A percentile compares a stretch with the other conserved stretches of the same genome.
Evolutionary conservation across 2,113 vertebrate genomes (phyloP).

Genomic region (Maccullochella peelii): DNA sequence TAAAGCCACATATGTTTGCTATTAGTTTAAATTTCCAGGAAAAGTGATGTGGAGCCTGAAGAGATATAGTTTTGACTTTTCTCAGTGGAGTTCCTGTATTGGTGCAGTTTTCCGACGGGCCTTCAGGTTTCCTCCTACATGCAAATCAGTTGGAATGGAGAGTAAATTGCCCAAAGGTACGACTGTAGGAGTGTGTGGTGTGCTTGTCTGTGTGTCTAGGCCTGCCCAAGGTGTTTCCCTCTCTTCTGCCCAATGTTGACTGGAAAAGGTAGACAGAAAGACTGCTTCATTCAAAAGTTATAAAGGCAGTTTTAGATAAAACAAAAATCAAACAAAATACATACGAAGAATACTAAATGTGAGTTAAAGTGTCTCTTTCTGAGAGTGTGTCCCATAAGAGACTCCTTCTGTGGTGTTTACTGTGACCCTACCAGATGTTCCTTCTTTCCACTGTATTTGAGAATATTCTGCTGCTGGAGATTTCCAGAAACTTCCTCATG

Average conservation of each 20-base stretch:
- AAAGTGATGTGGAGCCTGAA: not conserved
- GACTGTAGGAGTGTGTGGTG: not conserved
- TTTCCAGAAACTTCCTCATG: not conserved
- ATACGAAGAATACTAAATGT: not conserved
- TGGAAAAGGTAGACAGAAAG: not conserved
- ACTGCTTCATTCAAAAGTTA: not conserved
- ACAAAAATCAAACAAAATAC: not conserved
- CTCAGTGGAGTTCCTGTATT: not conserved
- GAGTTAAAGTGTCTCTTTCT: not conserved
- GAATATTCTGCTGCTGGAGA: not conserved
- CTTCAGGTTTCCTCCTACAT: not conserved
- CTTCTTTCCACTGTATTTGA: not conserved
- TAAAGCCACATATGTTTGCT: slow-evolving; percentile 3
- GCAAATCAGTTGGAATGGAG: not conserved
- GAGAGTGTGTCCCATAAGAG: not conserved
- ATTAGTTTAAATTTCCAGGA: not conserved
- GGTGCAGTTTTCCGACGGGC: not conserved
- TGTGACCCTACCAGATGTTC: not conserved
- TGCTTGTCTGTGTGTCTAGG: not conserved
- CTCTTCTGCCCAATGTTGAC: not conserved
- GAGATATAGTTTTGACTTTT: not conserved
- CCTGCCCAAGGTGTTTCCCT: not conserved
- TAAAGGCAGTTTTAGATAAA: not conserved
- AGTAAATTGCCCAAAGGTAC: not conserved
- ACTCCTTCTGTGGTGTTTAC: not conserved